phyloP scores from a whole-genome alignment of 2,797 vertebrate species.

The Xenopus petersii region DNA sequence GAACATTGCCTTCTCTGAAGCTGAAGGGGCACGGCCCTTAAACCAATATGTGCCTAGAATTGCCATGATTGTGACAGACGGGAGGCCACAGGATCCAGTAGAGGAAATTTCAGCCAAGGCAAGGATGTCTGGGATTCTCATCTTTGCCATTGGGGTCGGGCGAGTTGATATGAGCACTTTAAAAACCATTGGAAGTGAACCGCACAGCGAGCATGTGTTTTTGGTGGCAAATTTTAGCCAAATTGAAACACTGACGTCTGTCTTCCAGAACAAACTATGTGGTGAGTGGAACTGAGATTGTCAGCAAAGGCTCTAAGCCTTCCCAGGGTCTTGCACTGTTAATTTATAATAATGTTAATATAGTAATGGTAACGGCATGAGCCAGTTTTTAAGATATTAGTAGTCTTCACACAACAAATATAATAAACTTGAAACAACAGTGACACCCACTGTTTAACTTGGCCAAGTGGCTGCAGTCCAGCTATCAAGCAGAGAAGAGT shows the following conservation, averaged over 20 bases:
- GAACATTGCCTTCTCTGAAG: slow-evolving; percentile 80
- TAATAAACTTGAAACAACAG: too few relatives aligned
- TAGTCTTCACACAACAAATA: too few relatives aligned
- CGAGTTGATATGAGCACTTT: slow-evolving; percentile 84
- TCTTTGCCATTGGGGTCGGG: slow-evolving; percentile 90
- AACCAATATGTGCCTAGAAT: slow-evolving; percentile 76
- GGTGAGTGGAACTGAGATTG: slow-evolving; percentile 62
- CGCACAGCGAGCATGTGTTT: slow-evolving; percentile 83
- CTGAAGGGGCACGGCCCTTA: slow-evolving; percentile 77
- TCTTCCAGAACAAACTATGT: slow-evolving; percentile 85
- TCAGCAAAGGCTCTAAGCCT: too few relatives aligned
- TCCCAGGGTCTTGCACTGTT: too few relatives aligned
- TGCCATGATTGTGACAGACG: slow-evolving; percentile 89
- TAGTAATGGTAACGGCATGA: too few relatives aligned
- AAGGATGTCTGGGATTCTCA: slow-evolving; percentile 80
- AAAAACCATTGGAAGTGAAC: slow-evolving; percentile 85
- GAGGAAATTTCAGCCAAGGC: slow-evolving; percentile 78
- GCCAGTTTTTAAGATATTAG: too few relatives aligned
- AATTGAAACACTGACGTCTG: slow-evolving; percentile 82
- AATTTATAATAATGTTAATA: too few relatives aligned
- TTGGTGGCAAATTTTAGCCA: slow-evolving; percentile 92
- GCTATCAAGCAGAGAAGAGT: too few relatives aligned
- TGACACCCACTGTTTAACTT: too few relatives aligned
- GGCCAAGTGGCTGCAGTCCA: too few relatives aligned
- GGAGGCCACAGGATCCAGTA: slow-evolving; percentile 87